Percentiles rank a stretch among this genome's conserved stretches.
These are phyloP conservation scores for Trochalopteron elliotii DNA, from an alignment of 2,113 vertebrate species.

Conservation along the genomic window DNA sequence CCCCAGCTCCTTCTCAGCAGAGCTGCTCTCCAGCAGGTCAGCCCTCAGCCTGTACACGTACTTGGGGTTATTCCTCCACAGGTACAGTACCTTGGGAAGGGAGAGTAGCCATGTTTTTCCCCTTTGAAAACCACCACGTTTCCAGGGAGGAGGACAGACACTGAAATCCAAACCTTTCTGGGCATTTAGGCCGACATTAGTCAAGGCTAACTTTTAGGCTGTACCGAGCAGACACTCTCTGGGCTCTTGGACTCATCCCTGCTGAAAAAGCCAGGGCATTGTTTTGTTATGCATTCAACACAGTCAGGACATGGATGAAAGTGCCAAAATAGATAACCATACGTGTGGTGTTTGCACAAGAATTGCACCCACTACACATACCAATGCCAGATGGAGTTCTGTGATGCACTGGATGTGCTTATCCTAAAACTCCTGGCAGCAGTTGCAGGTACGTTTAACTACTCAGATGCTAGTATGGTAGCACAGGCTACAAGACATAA, in stretches of 20 bases:
- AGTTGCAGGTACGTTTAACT: background rate
- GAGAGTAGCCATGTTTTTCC: background rate
- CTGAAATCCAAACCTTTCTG: background rate
- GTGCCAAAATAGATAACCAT: background rate
- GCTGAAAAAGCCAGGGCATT: background rate
- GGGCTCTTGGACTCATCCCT: background rate
- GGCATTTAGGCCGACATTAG: background rate
- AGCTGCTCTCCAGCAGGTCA: background rate
- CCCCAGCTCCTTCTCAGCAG: background rate
- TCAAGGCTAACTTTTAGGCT: background rate
- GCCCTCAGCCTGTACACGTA: background rate
- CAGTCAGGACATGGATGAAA: background rate
- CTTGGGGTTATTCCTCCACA: background rate
- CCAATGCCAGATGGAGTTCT: background rate
- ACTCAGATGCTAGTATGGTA: background rate
- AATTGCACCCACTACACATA: background rate
- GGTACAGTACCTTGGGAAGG: background rate
- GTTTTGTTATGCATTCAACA: background rate
- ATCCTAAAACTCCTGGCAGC: background rate
- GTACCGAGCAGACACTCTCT: background rate
- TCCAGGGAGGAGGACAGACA: background rate
- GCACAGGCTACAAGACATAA: background rate
- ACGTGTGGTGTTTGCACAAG: fast-evolving
- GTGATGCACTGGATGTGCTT: background rate
- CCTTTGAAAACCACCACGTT: background rate